Evolutionary conservation across 2,113 vertebrate species (phyloP), one percentile per base, ranked within the genome.

Genomic region (Rattus rattus): DNA sequence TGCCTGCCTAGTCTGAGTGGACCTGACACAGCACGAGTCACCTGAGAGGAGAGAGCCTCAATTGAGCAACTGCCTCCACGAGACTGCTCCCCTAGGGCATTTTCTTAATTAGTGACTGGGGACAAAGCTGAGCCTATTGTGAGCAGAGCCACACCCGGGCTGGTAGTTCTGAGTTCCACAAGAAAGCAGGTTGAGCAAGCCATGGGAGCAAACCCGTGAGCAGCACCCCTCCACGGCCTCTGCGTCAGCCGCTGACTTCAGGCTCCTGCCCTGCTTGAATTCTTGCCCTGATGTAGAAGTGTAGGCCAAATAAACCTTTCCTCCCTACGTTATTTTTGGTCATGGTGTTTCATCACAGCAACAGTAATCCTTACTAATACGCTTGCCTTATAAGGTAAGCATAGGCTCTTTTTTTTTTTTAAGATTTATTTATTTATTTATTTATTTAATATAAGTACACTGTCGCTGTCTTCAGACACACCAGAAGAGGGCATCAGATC

Each of bases 361-460:
- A 9, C 16, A 16, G 36, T 39, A 28, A 28, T 4, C 14, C n/a
- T 56, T 26, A 84, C 13, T 61, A 84, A 13, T 12, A 3, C 56
- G 28, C 22, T 56, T 84, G 80, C 80, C 43, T 43, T 43, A 43
- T 28, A 84, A 16, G 20, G n/a, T 26, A 26, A 83, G 61, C 1
- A 39, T 2, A 26, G 36, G 22, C 26, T 39, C 54, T 83, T 83
- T 80, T 79, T 14, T 14, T 49, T 9, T 7, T 33, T 77, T 26
- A 54, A 54, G 52, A 4, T 98, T 97, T 97, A 96, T 98, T 98
- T 98, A 4, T 98, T 97, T 97, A 96, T 98, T 98, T 98, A 43
- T 43, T 43, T 43, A 43, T 43, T 43, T 43, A 43, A 43, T 43
- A 43, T 43, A 43, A 43, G 43, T 43, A 43, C 43, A 43, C 43